Base-by-base conservation (phyloP, 2,888 invertebrate genomes). In the Catocala nupta region DNA sequence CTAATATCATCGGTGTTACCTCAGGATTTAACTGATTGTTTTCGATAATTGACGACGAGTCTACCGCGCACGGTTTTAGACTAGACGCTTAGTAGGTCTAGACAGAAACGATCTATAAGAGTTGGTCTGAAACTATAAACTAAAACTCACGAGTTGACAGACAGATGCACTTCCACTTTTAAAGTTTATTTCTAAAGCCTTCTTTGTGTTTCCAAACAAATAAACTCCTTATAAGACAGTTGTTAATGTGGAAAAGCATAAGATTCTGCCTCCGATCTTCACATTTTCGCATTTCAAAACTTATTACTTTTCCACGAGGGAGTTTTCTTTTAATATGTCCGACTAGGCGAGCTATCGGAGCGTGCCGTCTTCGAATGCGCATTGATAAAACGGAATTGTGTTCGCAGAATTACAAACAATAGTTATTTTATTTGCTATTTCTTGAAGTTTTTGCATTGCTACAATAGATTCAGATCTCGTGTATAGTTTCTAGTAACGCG, bases 401-500 rank as follows among this genome's bases (percentile, higher is more conserved):
- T 74, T 71, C 71, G 47, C 3, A 65, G 73, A 68, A 74, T 50
- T 53, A 59, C 58, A 2, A 65, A 70, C 70, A 73, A 73, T 68
- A 70, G 65, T 65, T 59, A 59, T 71, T 65, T 64, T 67, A 66
- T 7, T 66, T 56, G 59, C 49, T 59, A 63, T 60, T 71, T 66
- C 51, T 64, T 60, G 55, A 70, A 70, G 68, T 68, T 70, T 71
- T 74, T 70, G 71, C 68, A 73, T 70, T 63, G 67, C 59, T 70
- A 69, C 73, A 74, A 75, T 73, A 72, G 77, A 81, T 77, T 78
- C 75, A 75, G 77, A 77, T 81, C 77, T 75, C 70, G 63, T 71
- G 71, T 74, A 72, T 73, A 71, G 77, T 73, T 78, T 75, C 73
- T 74, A 70, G 81, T 77, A 78, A 77, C 76, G 75, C 75, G 77